Evolutionary conservation across 2,113 vertebrate species (phyloP).

Genomic region (Sterrhoptilus dennistouni): DNA sequence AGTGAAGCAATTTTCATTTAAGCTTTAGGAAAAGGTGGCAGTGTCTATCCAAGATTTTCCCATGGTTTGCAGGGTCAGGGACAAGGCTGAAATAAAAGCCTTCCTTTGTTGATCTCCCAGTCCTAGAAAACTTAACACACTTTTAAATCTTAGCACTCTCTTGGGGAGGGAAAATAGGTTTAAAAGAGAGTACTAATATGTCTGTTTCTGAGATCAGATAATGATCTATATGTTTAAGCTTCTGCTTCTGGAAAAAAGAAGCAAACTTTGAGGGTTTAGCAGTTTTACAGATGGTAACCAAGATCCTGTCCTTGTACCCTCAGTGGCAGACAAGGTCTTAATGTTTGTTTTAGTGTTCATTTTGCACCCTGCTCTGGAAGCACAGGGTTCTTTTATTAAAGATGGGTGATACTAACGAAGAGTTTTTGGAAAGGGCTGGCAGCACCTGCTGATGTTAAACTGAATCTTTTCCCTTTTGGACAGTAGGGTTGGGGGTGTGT

Average conservation of each 20-base stretch:
- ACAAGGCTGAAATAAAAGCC: background rate
- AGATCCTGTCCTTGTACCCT: background rate
- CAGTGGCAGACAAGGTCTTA: background rate
- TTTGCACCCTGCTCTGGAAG: background rate
- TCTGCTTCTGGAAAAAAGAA: background rate
- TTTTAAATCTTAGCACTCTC: background rate
- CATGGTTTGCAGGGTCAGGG: background rate
- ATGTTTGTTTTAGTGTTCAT: background rate
- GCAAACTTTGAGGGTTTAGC: background rate
- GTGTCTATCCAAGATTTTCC: background rate
- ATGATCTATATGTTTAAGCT: background rate
- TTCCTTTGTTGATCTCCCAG: background rate
- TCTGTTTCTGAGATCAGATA: background rate
- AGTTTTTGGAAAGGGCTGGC: background rate
- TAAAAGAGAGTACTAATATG: background rate
- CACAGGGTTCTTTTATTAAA: background rate
- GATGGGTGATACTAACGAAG: background rate
- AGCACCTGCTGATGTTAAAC: background rate
- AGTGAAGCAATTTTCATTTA: background rate
- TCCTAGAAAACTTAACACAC: background rate
- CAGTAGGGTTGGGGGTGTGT: fast-evolving
- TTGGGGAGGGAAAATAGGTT: background rate
- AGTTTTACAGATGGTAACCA: background rate
- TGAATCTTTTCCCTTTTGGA: background rate
- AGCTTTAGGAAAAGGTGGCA: background rate